Evolutionary conservation across 2,888 invertebrate species (phyloP), one percentile per base, ranked within the genome.

Genomic region (Noctuana brunneofusca): DNA sequence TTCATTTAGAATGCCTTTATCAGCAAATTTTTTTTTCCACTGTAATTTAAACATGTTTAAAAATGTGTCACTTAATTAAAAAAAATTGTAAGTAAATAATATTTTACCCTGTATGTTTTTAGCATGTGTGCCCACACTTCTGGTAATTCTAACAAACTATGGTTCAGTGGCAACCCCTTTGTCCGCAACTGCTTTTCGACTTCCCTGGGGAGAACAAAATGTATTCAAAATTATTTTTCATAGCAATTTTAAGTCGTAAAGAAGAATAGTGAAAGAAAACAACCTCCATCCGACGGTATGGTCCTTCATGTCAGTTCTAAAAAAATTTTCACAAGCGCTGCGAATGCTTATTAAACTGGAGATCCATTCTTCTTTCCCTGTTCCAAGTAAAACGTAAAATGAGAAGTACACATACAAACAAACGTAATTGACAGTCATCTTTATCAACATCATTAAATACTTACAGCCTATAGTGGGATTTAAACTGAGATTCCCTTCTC

Each of bases 1-100:
- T 65, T 89, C 91, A 65, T 78, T 86, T 9, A 90, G 71, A 56
- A 87, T 80, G 3, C 91, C 91, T 72, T 89, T 87, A 64, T 74
- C 79, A 1, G 87, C 86, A 67, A 89, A 90, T 75, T 89, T 90
- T 30, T 75, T 77, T 77, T 91, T 90, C 90, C 89, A 89, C 90
- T 91, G 73, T 12, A 81, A 84, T 58, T 20, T 22, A 2, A 11
- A 30, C 9, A 52, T 30, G 32, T 41, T 46, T 16, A 55, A 24
- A 24, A 46, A 5, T 22, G 0, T 24, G 8, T 32, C 30, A 43
- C 9, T 22, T 24, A 2, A 48, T 9, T 30, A 16, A n/a, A 24
- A n/a, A 20, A 46, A 18, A 4, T 2, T 46, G 8, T n/a, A n/a
- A 12, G 12, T 12, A 3, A n/a, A 18, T 49, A 3, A 24, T 12